A percentile compares a stretch with the other conserved stretches of the same genome.
Conservation (phyloP, 2,113 vertebrate genomes). For the Pomatostomus ruficeps region DNA sequence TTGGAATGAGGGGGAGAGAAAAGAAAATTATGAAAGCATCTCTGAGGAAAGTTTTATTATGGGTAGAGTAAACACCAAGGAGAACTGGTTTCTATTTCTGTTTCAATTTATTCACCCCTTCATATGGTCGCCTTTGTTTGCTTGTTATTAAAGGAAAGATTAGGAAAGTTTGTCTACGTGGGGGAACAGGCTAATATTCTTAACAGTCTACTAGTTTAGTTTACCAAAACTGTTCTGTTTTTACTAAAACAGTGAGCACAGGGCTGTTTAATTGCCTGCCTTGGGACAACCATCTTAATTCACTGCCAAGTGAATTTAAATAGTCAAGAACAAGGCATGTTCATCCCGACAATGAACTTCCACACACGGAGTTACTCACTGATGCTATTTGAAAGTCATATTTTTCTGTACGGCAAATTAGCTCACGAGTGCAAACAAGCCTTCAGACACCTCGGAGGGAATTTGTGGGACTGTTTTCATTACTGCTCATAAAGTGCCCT, state of each 20-base stretch:
- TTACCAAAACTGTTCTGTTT: background rate
- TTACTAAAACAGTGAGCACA: background rate
- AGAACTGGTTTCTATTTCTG: background rate
- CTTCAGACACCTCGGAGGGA: background rate
- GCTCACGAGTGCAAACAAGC: background rate
- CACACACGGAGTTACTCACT: background rate
- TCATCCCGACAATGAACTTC: background rate
- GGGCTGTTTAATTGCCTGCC: background rate
- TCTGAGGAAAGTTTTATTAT: background rate
- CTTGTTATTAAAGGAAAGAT: background rate
- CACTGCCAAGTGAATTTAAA: background rate
- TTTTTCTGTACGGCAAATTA: background rate
- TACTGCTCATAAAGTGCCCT: background rate
- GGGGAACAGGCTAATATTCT: background rate
- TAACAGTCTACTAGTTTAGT: background rate
- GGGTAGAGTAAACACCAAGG: background rate
- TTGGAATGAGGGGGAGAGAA: background rate
- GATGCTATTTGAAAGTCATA: background rate
- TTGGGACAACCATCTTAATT: background rate
- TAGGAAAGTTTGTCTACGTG: background rate
- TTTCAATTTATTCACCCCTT: background rate
- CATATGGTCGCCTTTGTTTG: background rate
- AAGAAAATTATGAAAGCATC: background rate
- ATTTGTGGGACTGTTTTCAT: background rate
- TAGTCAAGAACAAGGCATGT: background rate